Percentiles rank a stretch among this genome's conserved stretches.
These are phyloP conservation scores for Leptodactylus fuscus DNA, from an alignment of 2,113 vertebrate genomes.

Conservation along the genomic window DNA sequence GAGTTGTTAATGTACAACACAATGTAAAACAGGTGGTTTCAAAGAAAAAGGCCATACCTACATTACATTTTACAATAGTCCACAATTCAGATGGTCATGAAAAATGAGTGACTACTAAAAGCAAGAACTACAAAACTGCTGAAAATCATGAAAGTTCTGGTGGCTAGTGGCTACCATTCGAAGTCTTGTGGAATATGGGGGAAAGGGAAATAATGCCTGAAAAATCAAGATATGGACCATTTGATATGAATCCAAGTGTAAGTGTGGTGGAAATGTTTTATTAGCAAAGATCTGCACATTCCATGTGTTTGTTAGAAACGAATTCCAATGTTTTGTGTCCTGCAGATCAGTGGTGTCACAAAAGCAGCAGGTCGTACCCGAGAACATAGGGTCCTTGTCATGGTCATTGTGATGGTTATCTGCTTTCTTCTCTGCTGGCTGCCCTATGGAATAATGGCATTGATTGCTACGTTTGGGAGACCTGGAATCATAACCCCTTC, in stretches of 20 bases:
- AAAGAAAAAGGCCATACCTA: too few relatives aligned
- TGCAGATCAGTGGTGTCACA: conserved; percentile 64
- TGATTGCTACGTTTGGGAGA: conserved; percentile 75
- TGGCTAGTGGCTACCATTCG: too few relatives aligned
- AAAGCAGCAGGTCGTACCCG: conserved; percentile 53
- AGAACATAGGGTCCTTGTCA: conserved; percentile 73
- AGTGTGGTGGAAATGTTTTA: neutral
- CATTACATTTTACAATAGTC: too few relatives aligned
- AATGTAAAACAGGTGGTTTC: too few relatives aligned
- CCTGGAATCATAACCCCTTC: conserved; percentile 70
- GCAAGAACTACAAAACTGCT: too few relatives aligned
- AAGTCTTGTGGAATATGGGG: too few relatives aligned
- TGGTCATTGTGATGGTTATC: conserved; percentile 77
- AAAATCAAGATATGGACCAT: neutral
- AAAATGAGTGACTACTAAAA: too few relatives aligned
- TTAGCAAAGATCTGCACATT: neutral
- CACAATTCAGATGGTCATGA: too few relatives aligned
- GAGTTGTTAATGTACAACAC: too few relatives aligned
- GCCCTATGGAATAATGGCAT: conserved; percentile 74
- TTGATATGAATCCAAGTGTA: neutral
- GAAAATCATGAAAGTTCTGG: too few relatives aligned
- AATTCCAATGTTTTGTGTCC: neutral
- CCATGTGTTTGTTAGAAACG: neutral
- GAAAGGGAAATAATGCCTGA: neutral
- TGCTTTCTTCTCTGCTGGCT: conserved; percentile 83